A percentile compares a stretch with the other conserved stretches of the same genome.
Conservation (phyloP, 2,113 vertebrate genomes). For the Dermatemys mawii region DNA sequence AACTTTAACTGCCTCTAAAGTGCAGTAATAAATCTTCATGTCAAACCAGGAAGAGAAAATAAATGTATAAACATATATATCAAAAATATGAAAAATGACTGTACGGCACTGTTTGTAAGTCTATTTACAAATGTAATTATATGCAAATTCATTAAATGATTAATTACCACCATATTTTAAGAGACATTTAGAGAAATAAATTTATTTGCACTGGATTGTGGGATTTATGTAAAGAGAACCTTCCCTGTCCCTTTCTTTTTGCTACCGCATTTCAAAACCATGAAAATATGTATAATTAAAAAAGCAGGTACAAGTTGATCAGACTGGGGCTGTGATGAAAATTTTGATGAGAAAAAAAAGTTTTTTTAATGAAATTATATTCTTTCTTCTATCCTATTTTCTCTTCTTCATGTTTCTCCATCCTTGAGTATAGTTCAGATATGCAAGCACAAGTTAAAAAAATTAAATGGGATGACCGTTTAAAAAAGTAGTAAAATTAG, state of each 20-base stretch:
- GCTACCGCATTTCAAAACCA: neutral
- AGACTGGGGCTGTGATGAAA: neutral
- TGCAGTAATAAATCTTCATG: neutral
- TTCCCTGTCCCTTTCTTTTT: neutral
- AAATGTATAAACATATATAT: neutral
- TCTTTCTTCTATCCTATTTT: neutral
- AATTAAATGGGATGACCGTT: neutral
- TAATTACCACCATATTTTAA: neutral
- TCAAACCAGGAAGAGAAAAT: neutral
- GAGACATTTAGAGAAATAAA: neutral
- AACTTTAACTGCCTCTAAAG: neutral
- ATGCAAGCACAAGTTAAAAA: neutral
- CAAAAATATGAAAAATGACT: neutral
- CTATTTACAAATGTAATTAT: neutral
- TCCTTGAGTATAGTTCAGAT: neutral
- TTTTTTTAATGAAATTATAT: neutral
- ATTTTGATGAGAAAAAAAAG: neutral
- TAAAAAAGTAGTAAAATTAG: neutral
- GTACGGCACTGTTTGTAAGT: neutral
- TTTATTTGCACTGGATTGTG: neutral
- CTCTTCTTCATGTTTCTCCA: neutral
- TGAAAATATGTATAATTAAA: neutral
- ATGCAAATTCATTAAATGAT: neutral
- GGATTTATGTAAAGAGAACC: neutral
- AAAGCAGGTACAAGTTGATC: neutral